phyloP scores from a whole-genome alignment of 2,888 invertebrate species.

The Crocallis elinguaria region DNA sequence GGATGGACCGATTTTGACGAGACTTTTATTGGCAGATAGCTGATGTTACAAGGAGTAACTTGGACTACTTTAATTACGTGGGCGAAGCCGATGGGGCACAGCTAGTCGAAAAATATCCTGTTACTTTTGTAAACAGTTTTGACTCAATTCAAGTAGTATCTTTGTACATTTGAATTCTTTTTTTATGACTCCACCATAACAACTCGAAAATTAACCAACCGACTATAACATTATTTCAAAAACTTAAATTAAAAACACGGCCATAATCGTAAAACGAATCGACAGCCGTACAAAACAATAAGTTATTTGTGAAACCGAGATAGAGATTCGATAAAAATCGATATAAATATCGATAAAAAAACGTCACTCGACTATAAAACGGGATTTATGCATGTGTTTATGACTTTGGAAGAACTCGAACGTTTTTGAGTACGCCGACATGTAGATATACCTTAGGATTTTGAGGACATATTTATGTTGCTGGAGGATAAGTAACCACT shows the following conservation, averaged over 20 bases:
- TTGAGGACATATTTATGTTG: neutral
- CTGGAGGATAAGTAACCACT: too few relatives aligned
- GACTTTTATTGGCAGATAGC: too few relatives aligned
- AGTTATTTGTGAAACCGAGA: constrained; percentile 46
- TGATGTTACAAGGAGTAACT: too few relatives aligned
- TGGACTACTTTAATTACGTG: too few relatives aligned
- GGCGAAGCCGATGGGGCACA: too few relatives aligned
- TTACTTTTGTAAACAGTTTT: too few relatives aligned
- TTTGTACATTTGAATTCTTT: constrained; percentile 4
- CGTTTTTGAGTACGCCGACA: constrained; percentile 11
- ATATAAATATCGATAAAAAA: constrained; percentile 56
- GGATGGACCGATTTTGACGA: too few relatives aligned
- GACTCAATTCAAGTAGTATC: too few relatives aligned
- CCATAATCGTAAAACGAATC: constrained; percentile 78
- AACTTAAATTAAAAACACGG: constrained; percentile 52
- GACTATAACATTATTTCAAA: constrained; percentile 31
- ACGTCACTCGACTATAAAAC: constrained; percentile 51
- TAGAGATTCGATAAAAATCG: constrained; percentile 44
- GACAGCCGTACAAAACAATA: constrained; percentile 63
- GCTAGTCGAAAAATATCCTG: too few relatives aligned
- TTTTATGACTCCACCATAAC: constrained; percentile 8
- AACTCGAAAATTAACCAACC: constrained; percentile 16
- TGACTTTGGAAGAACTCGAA: constrained; percentile 1
- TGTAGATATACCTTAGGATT: neutral
- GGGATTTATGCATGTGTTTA: constrained; percentile 35